Base-by-base conservation (phyloP, 2,113 vertebrate genomes). In the Albula goreensis region DNA sequence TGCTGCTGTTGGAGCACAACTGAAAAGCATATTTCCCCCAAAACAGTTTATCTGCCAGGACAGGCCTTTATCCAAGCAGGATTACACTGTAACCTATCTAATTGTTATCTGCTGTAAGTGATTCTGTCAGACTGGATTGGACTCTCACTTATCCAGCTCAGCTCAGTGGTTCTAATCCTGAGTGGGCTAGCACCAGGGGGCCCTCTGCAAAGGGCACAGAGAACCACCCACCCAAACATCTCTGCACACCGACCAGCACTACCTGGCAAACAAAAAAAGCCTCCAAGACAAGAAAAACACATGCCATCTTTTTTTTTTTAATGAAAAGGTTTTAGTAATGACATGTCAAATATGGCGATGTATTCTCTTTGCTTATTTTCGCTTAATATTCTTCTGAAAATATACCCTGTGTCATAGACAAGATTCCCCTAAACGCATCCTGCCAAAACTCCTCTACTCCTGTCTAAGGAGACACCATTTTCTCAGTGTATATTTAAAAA, bases 81-180 rank as follows among this genome's bases (percentile, higher is more conserved):
- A 57, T 57, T 82, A 57, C 53, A 50, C 48, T 13, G 60, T 70
- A 66, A 74, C 60, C 3, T n/a, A 50, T 13, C 31, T 70, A 70
- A 84, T 19, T 49, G 25, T 66, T 83, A 83, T 83, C 52, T 50
- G 81, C 41, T 83, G n/a, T 48, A 63, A 63, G 81, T 83, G 15
- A 83, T 81, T 81, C 82, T 66, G 41, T 83, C 82, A 66, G 25
- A 83, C 11, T 48, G 56, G 41, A 63, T 49, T 66, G 15, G 10
- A 5, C 31, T 57, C 8, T 49, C 31, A 8, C 6, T 87, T 84
- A 77, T 3, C 49, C 48, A 17, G 78, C 11, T 1, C 41, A 2
- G 78, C 13, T 80, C 13, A 25, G 25, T 48, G 10, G 49, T 4
- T 79, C 41, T 79, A 79, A 50, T 19, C 78, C 31, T 31, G 17